Evolutionary conservation across 2,888 invertebrate genomes (phyloP).

Genomic region (Campopleginae sp.): DNA sequence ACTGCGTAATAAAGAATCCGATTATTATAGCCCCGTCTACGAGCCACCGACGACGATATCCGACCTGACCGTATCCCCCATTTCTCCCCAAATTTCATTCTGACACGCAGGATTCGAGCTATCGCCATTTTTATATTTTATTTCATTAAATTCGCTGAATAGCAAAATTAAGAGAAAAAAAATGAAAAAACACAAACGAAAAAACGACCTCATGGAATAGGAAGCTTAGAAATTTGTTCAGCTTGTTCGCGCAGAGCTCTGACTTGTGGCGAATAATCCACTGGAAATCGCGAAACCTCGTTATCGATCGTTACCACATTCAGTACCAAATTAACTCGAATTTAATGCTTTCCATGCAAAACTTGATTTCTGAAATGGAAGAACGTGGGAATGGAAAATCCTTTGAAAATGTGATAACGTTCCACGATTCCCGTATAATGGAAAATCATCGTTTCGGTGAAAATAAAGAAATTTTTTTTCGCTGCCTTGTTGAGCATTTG

Average conservation of each 20-base stretch:
- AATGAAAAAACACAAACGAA: too few relatives aligned
- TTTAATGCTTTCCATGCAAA: background rate
- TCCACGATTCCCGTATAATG: background rate
- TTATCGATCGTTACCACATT: background rate
- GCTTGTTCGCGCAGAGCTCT: background rate
- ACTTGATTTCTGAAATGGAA: background rate
- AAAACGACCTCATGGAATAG: background rate
- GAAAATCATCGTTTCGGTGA: background rate
- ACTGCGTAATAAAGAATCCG: background rate
- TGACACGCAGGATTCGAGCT: background rate
- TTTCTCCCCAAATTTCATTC: background rate
- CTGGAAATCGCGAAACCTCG: background rate
- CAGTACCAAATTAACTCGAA: background rate
- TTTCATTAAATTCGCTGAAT: background rate
- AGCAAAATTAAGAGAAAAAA: background rate
- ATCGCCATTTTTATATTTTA: background rate
- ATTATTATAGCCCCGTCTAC: background rate
- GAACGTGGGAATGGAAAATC: background rate
- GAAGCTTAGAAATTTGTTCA: background rate
- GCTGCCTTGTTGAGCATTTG: background rate
- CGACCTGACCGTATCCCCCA: background rate
- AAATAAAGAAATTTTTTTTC: background rate
- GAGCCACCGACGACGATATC: background rate
- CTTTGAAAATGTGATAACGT: slow-evolving; percentile 1
- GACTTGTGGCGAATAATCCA: background rate